Base-by-base conservation (phyloP, 2,888 invertebrate species). In the Embidobia sp. region DNA sequence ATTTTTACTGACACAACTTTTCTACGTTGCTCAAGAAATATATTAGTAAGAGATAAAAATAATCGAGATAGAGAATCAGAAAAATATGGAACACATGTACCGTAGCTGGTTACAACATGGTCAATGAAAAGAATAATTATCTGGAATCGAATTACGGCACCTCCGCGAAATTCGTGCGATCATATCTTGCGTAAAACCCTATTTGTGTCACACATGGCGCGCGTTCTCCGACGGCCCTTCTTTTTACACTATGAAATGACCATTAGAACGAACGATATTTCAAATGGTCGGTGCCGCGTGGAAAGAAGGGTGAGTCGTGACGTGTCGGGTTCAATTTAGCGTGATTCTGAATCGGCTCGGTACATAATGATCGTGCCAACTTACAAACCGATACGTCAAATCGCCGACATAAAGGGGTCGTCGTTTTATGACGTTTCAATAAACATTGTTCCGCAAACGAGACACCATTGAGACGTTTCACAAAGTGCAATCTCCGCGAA, bases 231-330 rank as follows among this genome's bases (percentile, higher is more conserved):
- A 59, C 82, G 76, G 81, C 83, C 81, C 80, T 75, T 75, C 78
- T 74, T 80, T 80, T 82, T 77, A 76, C 82, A 82, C 83, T 84
- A 84, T 85, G 84, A 86, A 87, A 87, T 84, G 81, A 80, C 84
- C 82, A 86, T 86, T 86, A 85, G 81, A 76, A 72, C 66, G 83
- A 63, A 75, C 82, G 81, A 85, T 85, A 85, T 85, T 84, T 84
- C 70, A 83, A 82, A 83, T 84, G 78, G 76, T 26, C 44, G 7
- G 46, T 72, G 33, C 29, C 40, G 49, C 59, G 40, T 8, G n/a
- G 29, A 59, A 64, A 53, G 49, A 26, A 70, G 73, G 57, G 72
- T 53, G 55, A 13, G 2, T 49, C 40, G 16, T 5, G 18, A n/a
- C n/a, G n/a, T n/a, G 67, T 48, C 44, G 15, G 29, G 61, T 35